Evolutionary conservation across 2,888 invertebrate species (phyloP).

Genomic region (Diploptera punctata): DNA sequence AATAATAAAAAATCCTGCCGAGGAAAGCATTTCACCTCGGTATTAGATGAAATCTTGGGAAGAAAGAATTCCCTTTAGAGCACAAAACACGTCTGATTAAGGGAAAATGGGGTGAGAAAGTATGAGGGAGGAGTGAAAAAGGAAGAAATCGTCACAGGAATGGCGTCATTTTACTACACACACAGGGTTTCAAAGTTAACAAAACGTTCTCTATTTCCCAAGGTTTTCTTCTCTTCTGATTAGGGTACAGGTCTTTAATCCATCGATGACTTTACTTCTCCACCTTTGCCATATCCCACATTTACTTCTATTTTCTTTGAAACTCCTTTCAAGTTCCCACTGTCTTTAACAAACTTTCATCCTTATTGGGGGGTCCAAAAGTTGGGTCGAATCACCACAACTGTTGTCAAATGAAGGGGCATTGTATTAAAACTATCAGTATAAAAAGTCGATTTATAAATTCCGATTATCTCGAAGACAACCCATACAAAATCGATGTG

Average conservation of each 20-base stretch:
- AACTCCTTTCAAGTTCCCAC: neutral
- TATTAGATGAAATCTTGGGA: constrained; percentile 17
- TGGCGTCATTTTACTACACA: neutral
- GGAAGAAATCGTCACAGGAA: neutral
- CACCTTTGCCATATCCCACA: neutral
- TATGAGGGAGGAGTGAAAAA: neutral
- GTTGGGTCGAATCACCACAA: too few species aligned
- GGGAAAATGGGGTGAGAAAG: neutral
- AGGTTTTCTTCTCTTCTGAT: neutral
- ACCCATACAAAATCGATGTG: too few species aligned
- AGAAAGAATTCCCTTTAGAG: constrained; percentile 12
- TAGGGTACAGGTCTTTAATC: neutral
- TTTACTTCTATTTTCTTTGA: constrained; percentile 5
- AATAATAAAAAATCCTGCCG: neutral
- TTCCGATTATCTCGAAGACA: too few species aligned
- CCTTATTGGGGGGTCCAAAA: neutral
- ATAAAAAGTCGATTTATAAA: too few species aligned
- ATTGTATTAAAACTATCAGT: too few species aligned
- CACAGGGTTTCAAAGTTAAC: constrained; percentile 1
- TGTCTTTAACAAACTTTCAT: constrained; percentile 3
- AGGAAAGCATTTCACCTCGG: constrained; percentile 9
- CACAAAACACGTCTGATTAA: constrained; percentile 27
- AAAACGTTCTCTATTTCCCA: constrained; percentile 6
- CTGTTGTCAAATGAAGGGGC: too few species aligned
- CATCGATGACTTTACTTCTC: neutral